These are phyloP conservation scores for Manis pentadactyla DNA, from an alignment of 2,797 vertebrate species.

Conservation along the genomic window DNA sequence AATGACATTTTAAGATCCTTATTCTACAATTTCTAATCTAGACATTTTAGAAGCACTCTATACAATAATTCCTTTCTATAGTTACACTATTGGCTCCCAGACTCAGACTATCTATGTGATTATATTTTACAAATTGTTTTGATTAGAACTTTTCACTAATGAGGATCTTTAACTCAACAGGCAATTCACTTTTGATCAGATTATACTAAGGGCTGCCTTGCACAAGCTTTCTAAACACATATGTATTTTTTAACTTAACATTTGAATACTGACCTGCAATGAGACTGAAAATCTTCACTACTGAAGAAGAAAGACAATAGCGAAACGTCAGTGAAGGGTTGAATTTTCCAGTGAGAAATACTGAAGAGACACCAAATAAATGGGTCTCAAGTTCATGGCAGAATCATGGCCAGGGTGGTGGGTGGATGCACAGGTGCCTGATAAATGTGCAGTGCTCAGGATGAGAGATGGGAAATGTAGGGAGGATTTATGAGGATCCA, in stretches of 20 bases:
- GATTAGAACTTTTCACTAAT: background rate
- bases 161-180: background rate
- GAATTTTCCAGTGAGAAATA: background rate
- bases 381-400: background rate
- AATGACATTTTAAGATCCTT: slow-evolving; percentile 37
- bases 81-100: background rate
- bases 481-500: background rate
- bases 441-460: background rate
- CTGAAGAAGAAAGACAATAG: background rate
- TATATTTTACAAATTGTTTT: slow-evolving; percentile 16
- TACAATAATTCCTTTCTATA: background rate
- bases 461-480: background rate
- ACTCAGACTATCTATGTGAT: background rate
- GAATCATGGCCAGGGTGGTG: background rate
- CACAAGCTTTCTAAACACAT: background rate
- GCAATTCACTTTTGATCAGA: background rate
- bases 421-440: background rate
- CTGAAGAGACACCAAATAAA: background rate
- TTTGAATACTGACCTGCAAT: background rate
- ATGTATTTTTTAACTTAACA: background rate
- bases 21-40: slow-evolving; percentile 4
- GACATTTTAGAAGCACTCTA: background rate
- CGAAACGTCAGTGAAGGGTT: background rate
- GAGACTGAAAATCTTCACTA: background rate
- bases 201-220: background rate